Evolutionary conservation across 1,140 invertebrate genomes (phyloP), one percentile per base, ranked within the genome.

Genomic region (Nebria ingens): DNA sequence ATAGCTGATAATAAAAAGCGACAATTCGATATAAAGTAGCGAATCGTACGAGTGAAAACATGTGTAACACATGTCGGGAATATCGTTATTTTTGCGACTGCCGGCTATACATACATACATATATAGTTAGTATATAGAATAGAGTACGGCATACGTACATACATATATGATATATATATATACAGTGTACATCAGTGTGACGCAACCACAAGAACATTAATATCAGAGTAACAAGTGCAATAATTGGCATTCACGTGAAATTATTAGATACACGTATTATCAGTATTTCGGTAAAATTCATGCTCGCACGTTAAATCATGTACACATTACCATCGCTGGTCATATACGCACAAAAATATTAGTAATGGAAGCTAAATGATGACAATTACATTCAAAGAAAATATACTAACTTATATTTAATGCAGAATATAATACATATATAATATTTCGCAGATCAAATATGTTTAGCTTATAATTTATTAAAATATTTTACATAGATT

Each of bases 161-260:
- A n/a, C n/a, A n/a, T n/a, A n/a, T n/a, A n/a, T n/a, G n/a, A n/a
- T n/a, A n/a, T n/a, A n/a, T n/a, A n/a, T 34, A 34, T 34, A 34
- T 34, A 34, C 25, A 34, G 25, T 6, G 25, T 34, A n/a, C 6
- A 6, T n/a, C 25, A n/a, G 25, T n/a, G n/a, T n/a, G n/a, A 34
- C 17, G 40, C 40, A 17, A 17, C 40, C 40, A 45, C 40, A 45
- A 45, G 40, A 45, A 3, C 40, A 45, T 45, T 45, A 45, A 45
- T 45, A 45, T 45, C 40, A 45, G 9, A 45, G 40, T 45, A 45
- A 45, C 40, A 45, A 45, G 40, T 45, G 40, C 40, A 45, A 45
- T 45, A 45, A 45, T 45, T 45, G 40, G 40, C 17, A 45, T 45
- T 45, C 9, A 17, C 40, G 3, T 45, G 40, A 45, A 45, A 45